phyloP scores from a whole-genome alignment of 2,888 invertebrate species.

The Polyommatus iphigenia region DNA sequence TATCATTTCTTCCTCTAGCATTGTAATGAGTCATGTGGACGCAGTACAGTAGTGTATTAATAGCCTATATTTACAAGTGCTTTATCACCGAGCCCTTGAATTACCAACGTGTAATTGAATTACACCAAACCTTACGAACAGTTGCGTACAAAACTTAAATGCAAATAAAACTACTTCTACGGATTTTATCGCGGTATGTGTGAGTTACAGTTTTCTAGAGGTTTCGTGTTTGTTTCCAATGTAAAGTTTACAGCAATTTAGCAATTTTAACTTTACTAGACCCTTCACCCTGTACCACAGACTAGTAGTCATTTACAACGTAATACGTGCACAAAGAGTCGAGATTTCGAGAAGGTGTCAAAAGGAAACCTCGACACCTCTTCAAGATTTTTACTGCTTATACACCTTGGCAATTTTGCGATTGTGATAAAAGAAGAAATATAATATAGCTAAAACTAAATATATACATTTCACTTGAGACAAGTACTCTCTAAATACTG shows the following conservation, averaged over 20 bases:
- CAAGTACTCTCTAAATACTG: neutral
- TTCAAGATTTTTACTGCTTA: no score
- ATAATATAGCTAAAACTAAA: neutral
- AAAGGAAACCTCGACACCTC: no score
- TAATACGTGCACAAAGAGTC: no score
- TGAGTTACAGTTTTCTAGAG: neutral
- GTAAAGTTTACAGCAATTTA: neutral
- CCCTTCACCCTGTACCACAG: no score
- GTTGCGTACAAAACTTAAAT: neutral
- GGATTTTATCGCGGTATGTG: neutral
- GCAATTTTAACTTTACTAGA: neutral
- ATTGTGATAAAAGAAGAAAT: neutral
- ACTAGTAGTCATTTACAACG: no score
- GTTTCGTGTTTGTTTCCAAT: neutral
- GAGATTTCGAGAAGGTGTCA: no score
- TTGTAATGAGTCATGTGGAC: neutral
- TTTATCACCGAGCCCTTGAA: conserved; percentile 16
- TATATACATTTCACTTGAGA: neutral
- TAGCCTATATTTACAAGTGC: conserved; percentile 9
- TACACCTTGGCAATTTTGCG: no score
- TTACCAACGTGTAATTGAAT: conserved; percentile 12
- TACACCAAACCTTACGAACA: conserved; percentile 15
- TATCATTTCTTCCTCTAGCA: neutral
- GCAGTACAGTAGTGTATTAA: neutral
- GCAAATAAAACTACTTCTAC: neutral